Evolutionary conservation across 2,797 vertebrate species (phyloP).

Genomic region (Perodicticus potto): DNA sequence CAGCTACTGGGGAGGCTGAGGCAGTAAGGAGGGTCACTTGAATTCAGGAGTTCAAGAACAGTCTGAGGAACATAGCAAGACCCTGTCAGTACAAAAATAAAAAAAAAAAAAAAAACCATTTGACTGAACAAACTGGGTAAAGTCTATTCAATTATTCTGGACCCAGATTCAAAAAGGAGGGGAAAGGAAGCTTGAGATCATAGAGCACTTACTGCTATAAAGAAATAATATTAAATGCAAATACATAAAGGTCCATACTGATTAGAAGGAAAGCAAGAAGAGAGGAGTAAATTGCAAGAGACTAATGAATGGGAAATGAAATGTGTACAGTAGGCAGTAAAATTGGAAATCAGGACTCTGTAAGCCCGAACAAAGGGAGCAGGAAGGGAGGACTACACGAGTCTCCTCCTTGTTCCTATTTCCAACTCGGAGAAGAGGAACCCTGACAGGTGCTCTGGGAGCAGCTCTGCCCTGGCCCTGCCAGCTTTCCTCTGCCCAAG

Average conservation of each 20-base stretch:
- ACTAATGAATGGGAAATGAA: constrained; percentile 50
- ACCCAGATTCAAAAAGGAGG: not conserved
- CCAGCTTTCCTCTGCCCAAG: constrained; percentile 10
- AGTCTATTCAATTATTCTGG: constrained; percentile 30
- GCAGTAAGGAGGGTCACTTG: too few relatives aligned
- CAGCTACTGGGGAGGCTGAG: too few relatives aligned
- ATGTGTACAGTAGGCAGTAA: not conserved
- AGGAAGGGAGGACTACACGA: not conserved
- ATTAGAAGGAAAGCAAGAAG: constrained; percentile 44
- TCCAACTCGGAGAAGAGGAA: not conserved
- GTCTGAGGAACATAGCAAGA: too few relatives aligned
- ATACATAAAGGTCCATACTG: constrained; percentile 35
- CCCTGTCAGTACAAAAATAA: too few relatives aligned
- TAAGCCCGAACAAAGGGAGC: not conserved
- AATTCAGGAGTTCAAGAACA: too few relatives aligned
- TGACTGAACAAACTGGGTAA: not conserved
- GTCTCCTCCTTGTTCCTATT: not conserved
- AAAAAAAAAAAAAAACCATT: not conserved
- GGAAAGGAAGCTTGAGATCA: constrained; percentile 20
- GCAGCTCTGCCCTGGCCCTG: not conserved
- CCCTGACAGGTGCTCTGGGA: not conserved
- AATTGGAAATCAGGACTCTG: not conserved
- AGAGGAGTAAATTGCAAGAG: constrained; percentile 21
- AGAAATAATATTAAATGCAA: constrained; percentile 50
- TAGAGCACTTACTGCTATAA: constrained; percentile 42